Evolutionary conservation across 2,797 vertebrate genomes (phyloP).

Genomic region (Pipistrellus pipistrellus): DNA sequence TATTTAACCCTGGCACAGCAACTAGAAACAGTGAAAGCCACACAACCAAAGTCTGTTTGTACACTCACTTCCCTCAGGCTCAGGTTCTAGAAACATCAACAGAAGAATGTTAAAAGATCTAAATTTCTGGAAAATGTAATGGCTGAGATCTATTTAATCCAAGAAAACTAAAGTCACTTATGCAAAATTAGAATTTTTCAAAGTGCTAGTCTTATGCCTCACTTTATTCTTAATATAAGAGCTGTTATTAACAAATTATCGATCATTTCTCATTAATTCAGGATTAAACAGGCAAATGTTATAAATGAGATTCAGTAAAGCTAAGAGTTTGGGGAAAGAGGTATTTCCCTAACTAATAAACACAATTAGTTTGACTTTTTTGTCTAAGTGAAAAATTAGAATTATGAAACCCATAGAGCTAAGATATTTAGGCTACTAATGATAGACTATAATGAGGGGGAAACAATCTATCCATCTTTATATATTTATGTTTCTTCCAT

Average conservation of each 20-base stretch:
- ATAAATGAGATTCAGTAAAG: not conserved
- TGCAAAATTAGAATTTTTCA: conserved; percentile 37
- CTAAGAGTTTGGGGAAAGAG: not conserved
- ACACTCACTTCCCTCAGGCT: not conserved
- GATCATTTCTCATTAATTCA: conserved; percentile 20
- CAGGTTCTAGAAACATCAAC: conserved; percentile 40
- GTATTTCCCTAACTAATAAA: not conserved
- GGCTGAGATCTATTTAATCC: not conserved
- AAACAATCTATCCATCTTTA: not conserved
- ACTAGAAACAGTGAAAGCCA: not conserved
- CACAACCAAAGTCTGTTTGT: not conserved
- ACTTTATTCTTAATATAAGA: not conserved
- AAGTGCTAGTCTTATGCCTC: not conserved
- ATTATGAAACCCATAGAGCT: not conserved
- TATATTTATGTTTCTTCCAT: not conserved
- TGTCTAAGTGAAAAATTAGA: conserved; percentile 53
- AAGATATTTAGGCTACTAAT: conserved; percentile 31
- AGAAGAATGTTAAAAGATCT: conserved; percentile 14
- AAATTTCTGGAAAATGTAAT: not conserved
- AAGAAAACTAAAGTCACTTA: not conserved
- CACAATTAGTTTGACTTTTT: conserved; percentile 51
- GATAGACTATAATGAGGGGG: not conserved
- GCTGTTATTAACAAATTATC: not conserved
- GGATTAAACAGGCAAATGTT: not conserved
- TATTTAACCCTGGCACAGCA: not conserved